Evolutionary conservation across 1,140 invertebrate species (phyloP).

Genomic region (Meloidogyne hapla): DNA sequence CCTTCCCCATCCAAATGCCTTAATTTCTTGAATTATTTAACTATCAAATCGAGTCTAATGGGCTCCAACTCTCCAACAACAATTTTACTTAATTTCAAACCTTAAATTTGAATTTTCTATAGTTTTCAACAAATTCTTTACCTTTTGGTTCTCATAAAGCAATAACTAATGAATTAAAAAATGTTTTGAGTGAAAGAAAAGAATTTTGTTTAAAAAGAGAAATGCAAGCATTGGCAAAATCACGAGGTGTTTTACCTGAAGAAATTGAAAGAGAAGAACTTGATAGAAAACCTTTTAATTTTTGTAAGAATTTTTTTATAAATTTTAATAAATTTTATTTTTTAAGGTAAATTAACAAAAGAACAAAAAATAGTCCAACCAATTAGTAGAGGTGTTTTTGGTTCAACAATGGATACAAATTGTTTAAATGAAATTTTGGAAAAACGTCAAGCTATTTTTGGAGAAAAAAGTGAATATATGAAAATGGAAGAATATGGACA

Average conservation of each 20-base stretch:
- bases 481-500: not conserved
- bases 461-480: not conserved
- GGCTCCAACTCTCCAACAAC: no score
- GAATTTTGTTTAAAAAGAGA: constrained; percentile 25
- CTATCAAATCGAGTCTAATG: no score
- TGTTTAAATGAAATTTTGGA: not conserved
- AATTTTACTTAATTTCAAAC: no score
- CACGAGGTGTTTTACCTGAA: constrained; percentile 12
- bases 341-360: not conserved
- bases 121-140: not conserved
- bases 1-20: no score
- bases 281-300: constrained; percentile 27
- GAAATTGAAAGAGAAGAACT: constrained; percentile 25
- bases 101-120: no score
- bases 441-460: not conserved
- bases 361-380: not conserved
- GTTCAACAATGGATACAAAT: not conserved
- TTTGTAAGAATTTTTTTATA: not conserved
- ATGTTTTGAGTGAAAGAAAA: constrained; percentile 25
- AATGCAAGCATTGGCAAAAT: constrained; percentile 27
- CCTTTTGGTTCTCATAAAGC: not conserved
- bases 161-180: constrained; percentile 23
- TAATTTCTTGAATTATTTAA: not conserved
- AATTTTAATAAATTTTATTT: not conserved
- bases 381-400: not conserved